Base-by-base conservation (phyloP, 2,888 invertebrate genomes). In the Hoplodrina blanda region DNA sequence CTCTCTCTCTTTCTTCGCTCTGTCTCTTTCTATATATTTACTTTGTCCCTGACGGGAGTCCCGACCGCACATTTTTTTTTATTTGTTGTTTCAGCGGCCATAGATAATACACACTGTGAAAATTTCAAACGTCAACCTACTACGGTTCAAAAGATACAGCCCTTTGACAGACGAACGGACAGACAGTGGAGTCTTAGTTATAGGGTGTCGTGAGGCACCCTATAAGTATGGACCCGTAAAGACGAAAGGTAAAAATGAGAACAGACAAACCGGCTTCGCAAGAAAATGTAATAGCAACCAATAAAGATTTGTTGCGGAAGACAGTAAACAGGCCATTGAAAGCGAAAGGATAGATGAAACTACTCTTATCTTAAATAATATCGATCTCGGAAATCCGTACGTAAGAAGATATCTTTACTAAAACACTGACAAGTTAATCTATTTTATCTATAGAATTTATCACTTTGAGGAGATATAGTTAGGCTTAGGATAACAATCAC, bases 401-500 rank as follows among this genome's bases (percentile, higher is more conserved):
- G 15, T 56, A 44, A 66, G 41, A 75, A 8, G 13, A 10, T 46
- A 49, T 49, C 25, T 73, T 60, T 49, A 25, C 10, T 41, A 49
- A n/a, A 78, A 57, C 17, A 50, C n/a, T 60, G 71, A 77, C 60
- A 72, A 41, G 25, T 2, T 70, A 77, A 52, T 60, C 59, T 77
- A 55, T 20, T 25, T 49, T 30, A 78, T 78, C 73, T 25, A 8
- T 33, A 57, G 41, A 11, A 17, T 37, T 49, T 62, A 53, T 78
- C 56, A n/a, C 8, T 1, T 33, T 77, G 41, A 57, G 25, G 19
- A 49, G 53, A n/a, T 54, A 8, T 17, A 19, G 25, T 33, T 46
- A 71, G 30, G 30, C 4, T 33, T 37, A 44, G 49, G 37, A 41
- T 41, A 52, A 44, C 15, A 52, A 52, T 70, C 30, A 4, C 11